Base-by-base conservation (phyloP, 1,140 invertebrate species). In the Scylla paramamosain region DNA sequence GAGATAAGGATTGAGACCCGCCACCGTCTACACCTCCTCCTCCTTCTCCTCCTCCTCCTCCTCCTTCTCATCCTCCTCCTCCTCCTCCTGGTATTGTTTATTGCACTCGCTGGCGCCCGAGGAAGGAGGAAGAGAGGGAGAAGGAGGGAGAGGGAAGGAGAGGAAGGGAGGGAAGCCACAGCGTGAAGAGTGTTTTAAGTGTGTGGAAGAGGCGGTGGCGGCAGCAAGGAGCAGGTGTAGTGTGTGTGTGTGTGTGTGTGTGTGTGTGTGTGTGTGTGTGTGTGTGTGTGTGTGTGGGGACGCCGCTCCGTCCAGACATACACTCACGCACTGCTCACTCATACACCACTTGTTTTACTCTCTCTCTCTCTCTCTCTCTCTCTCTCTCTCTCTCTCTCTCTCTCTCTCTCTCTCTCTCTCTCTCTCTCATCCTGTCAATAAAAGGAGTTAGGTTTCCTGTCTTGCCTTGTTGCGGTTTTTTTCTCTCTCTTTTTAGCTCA, bases 1-100 rank as follows among this genome's bases (percentile, higher is more conserved):
- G n/a, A 86, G 92, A 93, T 93, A 93, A 87, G 77, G n/a, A 46
- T 32, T 29, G 31, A 28, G 92, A 93, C 82, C n/a, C 45, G 92
- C 92, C 92, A 93, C 92, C 84, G 92, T 93, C 92, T 77, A 83
- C n/a, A n/a, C 77, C 92, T 48, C 67, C 59, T 77, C 90, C 90
- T 91, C 29, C 67, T 77, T 20, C 67, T 77, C 45, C 45, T 83
- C 92, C 92, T 84, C 92, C 92, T 82, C 86, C 92, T 83, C 31
- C 25, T 39, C 59, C 91, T 45, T 31, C 48, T 59, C 89, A 46
- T 91, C n/a, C 52, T 91, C 52, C 52, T 59, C 52, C 52, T 91
- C 89, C 46, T 29, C n/a, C 25, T 52, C 89, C 48, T 91, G 12
- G 32, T 46, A 25, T 77, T 77, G 67, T 77, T n/a, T n/a, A 77